Conservation (phyloP, 2,888 invertebrate genomes). For the Trypoxylon attenuatum region DNA sequence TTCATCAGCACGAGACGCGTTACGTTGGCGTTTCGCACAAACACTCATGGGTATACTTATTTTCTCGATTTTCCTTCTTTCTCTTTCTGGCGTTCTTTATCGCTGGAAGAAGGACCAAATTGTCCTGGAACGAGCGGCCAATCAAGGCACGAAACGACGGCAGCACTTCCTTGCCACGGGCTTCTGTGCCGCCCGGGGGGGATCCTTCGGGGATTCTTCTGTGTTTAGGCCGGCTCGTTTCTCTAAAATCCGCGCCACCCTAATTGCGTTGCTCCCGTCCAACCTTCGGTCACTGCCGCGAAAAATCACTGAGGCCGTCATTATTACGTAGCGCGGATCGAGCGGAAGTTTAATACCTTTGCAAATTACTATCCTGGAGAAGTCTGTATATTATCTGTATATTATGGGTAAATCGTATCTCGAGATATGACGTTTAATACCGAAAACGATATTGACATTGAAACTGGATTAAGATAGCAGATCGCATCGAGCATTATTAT, state of each 20-base stretch:
- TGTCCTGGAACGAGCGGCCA: constrained; percentile 44
- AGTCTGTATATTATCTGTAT: no score
- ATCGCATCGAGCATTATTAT: no score
- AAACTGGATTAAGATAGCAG: no score
- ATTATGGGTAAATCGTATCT: no score
- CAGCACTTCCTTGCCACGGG: constrained; percentile 25
- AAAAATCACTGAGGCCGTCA: no score
- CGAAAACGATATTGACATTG: no score
- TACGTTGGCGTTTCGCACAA: constrained; percentile 41
- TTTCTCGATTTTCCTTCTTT: constrained; percentile 55
- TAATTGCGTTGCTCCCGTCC: constrained; percentile 5
- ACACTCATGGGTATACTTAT: constrained; percentile 53
- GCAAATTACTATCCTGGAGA: no score
- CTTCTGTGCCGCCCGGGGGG: background rate
- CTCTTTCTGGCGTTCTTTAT: constrained; percentile 23
- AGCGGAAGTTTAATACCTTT: no score
- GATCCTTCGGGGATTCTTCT: background rate
- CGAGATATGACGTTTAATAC: no score
- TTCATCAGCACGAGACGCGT: constrained; percentile 39
- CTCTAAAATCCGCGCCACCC: constrained; percentile 16
- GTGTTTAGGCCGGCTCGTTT: constrained; percentile 17
- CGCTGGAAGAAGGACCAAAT: constrained; percentile 43
- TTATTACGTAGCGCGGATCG: no score
- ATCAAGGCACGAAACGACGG: constrained; percentile 44
- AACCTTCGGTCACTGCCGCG: no score